Percentiles rank a stretch among this genome's conserved stretches.
Conservation (phyloP, 2,113 vertebrate genomes). For the Varanus komodoensis region DNA sequence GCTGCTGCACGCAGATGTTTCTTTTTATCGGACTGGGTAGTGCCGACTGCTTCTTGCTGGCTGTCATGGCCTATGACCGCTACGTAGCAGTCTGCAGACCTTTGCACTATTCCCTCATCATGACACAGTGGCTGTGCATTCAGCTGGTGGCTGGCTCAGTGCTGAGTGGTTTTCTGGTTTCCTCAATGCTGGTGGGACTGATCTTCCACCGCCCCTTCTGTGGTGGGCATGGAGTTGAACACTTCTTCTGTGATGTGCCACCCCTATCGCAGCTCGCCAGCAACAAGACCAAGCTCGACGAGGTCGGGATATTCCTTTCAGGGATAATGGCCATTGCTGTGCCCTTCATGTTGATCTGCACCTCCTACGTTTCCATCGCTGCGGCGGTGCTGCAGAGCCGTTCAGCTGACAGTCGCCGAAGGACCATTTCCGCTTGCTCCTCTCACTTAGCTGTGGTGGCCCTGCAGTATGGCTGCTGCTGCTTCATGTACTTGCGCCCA, state of each 20-base stretch:
- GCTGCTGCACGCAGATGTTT: slow-evolving; percentile 63
- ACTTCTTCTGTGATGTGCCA: slow-evolving; percentile 66
- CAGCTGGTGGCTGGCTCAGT: slow-evolving; percentile 38
- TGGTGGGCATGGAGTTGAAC: slow-evolving; percentile 35
- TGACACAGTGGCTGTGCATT: slow-evolving; percentile 44
- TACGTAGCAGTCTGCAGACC: slow-evolving; percentile 64
- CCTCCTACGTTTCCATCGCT: slow-evolving; percentile 57
- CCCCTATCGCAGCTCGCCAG: slow-evolving; percentile 55
- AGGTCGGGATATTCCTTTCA: slow-evolving; percentile 45
- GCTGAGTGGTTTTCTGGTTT: slow-evolving; percentile 47
- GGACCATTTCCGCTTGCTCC: slow-evolving; percentile 66
- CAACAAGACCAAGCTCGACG: slow-evolving; percentile 36
- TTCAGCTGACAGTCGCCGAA: not conserved
- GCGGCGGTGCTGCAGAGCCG: slow-evolving; percentile 33
- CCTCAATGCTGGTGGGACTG: slow-evolving; percentile 44
- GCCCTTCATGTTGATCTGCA: slow-evolving; percentile 61
- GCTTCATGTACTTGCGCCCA: slow-evolving; percentile 65
- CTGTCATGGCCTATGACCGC: slow-evolving; percentile 63
- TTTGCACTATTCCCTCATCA: slow-evolving; percentile 52
- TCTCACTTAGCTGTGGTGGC: slow-evolving; percentile 62
- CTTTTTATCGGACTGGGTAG: slow-evolving; percentile 59
- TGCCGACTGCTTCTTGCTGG: slow-evolving; percentile 60
- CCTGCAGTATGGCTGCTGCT: slow-evolving; percentile 58
- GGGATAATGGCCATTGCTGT: slow-evolving; percentile 42
- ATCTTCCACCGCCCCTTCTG: slow-evolving; percentile 69